Conservation (phyloP, 2,113 vertebrate species). For the Gnathonemus echidnorhynchus region DNA sequence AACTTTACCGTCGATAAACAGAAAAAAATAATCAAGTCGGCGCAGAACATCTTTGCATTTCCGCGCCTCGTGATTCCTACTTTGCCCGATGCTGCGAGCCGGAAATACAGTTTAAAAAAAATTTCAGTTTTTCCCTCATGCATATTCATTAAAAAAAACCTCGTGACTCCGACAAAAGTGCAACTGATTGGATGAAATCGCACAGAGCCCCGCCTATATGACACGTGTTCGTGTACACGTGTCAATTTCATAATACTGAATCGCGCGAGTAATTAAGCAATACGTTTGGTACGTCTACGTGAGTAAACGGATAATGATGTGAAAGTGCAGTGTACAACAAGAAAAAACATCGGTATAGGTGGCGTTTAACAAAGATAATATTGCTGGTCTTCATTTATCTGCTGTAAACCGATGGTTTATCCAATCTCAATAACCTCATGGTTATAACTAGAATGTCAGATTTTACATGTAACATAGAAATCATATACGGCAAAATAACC, state of each 20-base stretch:
- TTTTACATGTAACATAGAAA: not conserved
- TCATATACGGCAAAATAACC: not conserved
- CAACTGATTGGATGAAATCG: not conserved
- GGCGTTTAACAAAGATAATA: not conserved
- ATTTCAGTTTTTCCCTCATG: not conserved
- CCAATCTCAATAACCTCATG: not conserved
- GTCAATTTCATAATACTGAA: not conserved
- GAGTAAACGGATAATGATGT: not conserved
- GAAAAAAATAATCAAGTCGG: not conserved
- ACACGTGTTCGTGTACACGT: not conserved
- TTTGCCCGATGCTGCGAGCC: not conserved
- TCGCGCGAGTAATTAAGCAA: not conserved
- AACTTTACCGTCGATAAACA: not conserved
- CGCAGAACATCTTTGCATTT: not conserved
- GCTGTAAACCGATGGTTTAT: not conserved
- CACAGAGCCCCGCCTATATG: not conserved
- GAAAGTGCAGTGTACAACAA: not conserved
- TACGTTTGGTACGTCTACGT: not conserved
- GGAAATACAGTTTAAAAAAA: conserved; percentile 7
- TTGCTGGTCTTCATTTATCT: not conserved
- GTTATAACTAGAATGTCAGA: not conserved
- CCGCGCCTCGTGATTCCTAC: no score
- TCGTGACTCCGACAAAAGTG: not conserved
- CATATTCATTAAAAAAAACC: not conserved
- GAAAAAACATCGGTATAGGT: not conserved